Base-by-base conservation (phyloP, 2,888 invertebrate species). In the Caradrina clavipalpis region DNA sequence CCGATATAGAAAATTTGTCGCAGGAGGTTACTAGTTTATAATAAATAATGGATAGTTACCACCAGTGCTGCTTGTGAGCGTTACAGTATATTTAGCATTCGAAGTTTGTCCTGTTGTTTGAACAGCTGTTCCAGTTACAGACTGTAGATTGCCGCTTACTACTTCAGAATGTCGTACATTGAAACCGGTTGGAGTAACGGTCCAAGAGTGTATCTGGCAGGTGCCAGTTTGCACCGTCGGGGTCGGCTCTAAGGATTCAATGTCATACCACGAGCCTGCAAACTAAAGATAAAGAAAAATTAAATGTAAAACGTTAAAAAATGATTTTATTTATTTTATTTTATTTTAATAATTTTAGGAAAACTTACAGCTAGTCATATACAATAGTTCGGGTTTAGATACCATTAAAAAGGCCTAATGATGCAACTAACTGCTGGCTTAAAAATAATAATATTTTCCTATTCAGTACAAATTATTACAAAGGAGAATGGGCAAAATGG, bases 211-310 rank as follows among this genome's bases (percentile, higher is more conserved):
- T 22, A 6, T 58, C 39, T 58, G 53, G 42, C 72, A 72, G 13
- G 53, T 54, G n/a, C 72, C 72, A 49, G 0, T 42, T 75, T 75
- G 56, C 22, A 26, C 2, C 4, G 26, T 26, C 26, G 17, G 22
- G 0, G 0, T 0, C 22, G 75, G 51, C 0, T 21, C 47, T 0
- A 68, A 47, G 19, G 72, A 72, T 75, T 75, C 72, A 42, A 72
- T 54, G 47, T 72, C 72, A 10, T 72, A 75, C 72, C 72, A 72
- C n/a, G 15, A 10, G 19, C 47, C 75, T 2, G 0, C 0, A 42
- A 22, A 72, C 72, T 72, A 35, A 55, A 55, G 22, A 42, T 0
- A 47, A 49, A 55, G 5, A 35, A 64, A 42, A 0, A 15, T 13
- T 7, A 26, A 26, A 1, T 39, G 39, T 69, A 69, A 50, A 42